A percentile compares a stretch with the other conserved stretches of the same genome.
Evolutionary conservation across 2,888 invertebrate genomes (phyloP).

Genomic region (Embidobia sp.): DNA sequence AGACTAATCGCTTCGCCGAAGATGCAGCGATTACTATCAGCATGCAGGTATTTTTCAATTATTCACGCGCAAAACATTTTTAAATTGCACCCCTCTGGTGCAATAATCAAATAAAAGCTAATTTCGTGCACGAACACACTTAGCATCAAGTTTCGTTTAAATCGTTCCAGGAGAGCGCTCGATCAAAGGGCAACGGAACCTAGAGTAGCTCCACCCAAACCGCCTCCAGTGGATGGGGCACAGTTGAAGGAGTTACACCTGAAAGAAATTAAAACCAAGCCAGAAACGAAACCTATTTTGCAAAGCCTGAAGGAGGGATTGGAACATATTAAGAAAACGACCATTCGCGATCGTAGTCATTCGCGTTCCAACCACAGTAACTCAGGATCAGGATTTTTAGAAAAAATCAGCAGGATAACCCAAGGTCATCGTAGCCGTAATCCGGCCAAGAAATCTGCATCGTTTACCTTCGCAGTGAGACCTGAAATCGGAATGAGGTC

Average conservation of each 20-base stretch:
- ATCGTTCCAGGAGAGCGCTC: conserved; percentile 75
- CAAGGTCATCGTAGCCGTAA: conserved; percentile 77
- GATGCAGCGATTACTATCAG: conserved; percentile 81
- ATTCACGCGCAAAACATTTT: conserved; percentile 44
- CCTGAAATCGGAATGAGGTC: conserved; percentile 79
- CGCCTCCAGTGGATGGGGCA: conserved; percentile 66
- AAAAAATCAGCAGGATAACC: conserved; percentile 78
- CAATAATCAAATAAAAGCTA: conserved; percentile 25
- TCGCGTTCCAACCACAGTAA: conserved; percentile 69
- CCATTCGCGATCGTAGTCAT: conserved; percentile 76
- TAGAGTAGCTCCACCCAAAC: conserved; percentile 77
- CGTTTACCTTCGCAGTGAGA: conserved; percentile 78
- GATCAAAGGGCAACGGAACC: conserved; percentile 79
- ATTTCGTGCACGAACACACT: conserved; percentile 30
- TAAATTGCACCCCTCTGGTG: conserved; percentile 21
- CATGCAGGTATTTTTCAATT: conserved; percentile 77
- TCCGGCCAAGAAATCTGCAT: conserved; percentile 79
- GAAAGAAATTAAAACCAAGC: conserved; percentile 77
- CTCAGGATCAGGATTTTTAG: conserved; percentile 73
- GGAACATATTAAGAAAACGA: conserved; percentile 78
- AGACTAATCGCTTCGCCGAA: conserved; percentile 81
- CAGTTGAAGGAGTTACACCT: conserved; percentile 76
- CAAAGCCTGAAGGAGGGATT: conserved; percentile 77
- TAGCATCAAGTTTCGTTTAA: background rate
- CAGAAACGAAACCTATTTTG: conserved; percentile 77